Conservation (phyloP, 1,140 invertebrate genomes). For the Galleria mellonella region DNA sequence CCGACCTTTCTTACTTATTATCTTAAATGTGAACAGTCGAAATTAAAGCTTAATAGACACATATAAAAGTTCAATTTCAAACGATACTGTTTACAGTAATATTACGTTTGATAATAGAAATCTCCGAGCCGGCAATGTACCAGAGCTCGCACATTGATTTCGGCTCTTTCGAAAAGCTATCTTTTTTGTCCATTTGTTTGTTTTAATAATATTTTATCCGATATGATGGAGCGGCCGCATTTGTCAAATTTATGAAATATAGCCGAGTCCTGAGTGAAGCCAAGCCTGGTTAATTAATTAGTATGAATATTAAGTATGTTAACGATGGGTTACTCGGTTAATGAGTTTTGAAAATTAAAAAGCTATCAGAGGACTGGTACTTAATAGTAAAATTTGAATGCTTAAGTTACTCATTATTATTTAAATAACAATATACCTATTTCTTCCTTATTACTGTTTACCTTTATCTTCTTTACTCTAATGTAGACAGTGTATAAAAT, state of each 20-base stretch:
- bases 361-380: too few species aligned
- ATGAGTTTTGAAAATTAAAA: constrained; percentile 16
- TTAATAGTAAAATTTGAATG: too few species aligned
- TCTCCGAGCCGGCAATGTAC: constrained; percentile 38
- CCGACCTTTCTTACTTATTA: constrained; percentile 53
- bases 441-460: too few species aligned
- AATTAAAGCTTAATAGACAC: constrained; percentile 12
- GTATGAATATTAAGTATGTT: constrained; percentile 36
- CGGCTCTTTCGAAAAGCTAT: constrained; percentile 67
- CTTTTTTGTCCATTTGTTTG: constrained; percentile 72
- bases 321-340: constrained; percentile 29
- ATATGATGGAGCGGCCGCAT: constrained; percentile 68
- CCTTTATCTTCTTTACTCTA: too few species aligned
- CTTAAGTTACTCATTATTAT: too few species aligned
- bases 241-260: constrained; percentile 68
- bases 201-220: constrained; percentile 74
- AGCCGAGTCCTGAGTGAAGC: constrained; percentile 35
- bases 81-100: constrained; percentile 3
- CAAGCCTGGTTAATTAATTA: constrained; percentile 59
- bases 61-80: constrained; percentile 10
- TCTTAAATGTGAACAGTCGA: constrained; percentile 18
- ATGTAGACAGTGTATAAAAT: too few species aligned
- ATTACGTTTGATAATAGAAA: constrained; percentile 17
- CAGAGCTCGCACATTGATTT: constrained; percentile 70
- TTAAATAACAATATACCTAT: too few species aligned